These are phyloP conservation scores for Beris morrisii DNA, from an alignment of 2,888 invertebrate species.

Conservation along the genomic window DNA sequence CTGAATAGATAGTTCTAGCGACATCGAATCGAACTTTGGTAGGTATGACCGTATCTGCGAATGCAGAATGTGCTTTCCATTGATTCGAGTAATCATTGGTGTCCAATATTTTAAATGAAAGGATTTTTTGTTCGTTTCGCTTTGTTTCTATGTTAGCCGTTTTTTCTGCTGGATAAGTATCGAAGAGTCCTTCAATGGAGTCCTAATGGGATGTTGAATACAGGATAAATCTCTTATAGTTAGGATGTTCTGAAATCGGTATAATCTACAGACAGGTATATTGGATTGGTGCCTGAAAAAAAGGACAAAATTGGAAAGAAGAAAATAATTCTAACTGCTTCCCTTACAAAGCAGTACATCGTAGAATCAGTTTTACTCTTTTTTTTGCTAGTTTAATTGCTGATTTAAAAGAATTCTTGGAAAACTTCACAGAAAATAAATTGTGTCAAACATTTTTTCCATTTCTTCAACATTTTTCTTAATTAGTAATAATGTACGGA, in stretches of 20 bases:
- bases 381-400: too few species aligned
- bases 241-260: too few species aligned
- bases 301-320: too few species aligned
- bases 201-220: slow-evolving; percentile 9
- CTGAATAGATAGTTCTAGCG: not conserved
- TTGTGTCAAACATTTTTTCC: too few species aligned
- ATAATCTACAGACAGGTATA: not conserved
- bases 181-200: not conserved
- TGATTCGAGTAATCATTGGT: slow-evolving; percentile 20
- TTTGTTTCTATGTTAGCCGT: not conserved
- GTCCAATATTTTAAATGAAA: slow-evolving; percentile 20
- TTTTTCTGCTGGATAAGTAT: not conserved
- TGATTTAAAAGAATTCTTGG: too few species aligned
- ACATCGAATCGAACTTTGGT: not conserved
- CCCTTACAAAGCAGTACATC: too few species aligned
- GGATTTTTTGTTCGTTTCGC: not conserved
- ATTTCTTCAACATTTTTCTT: too few species aligned
- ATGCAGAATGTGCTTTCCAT: slow-evolving; percentile 5
- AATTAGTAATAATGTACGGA: too few species aligned
- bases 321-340: too few species aligned
- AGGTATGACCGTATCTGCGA: not conserved
- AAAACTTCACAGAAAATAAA: too few species aligned
- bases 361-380: too few species aligned
- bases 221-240: slow-evolving; percentile 3
- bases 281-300: too few species aligned